Evolutionary conservation across 2,797 vertebrate genomes (phyloP), one percentile per base, ranked within the genome.

Genomic region (Clarias laeviceps): DNA sequence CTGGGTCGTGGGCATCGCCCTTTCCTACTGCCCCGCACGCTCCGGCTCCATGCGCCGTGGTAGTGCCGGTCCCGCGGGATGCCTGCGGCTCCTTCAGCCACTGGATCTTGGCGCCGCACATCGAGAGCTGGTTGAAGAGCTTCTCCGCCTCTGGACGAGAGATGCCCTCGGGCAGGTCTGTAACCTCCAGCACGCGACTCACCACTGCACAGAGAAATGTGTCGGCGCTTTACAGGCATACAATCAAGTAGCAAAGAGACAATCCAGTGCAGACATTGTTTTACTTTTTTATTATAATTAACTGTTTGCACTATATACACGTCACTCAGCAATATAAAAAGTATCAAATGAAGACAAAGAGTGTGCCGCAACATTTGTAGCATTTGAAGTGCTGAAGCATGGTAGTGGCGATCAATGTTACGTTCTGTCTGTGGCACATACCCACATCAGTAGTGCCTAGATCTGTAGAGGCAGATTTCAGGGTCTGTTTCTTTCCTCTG

Each of bases 71-170:
- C 54, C 94, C 95, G 84, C 96, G 94, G 91, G 96, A 96, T 90
- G 96, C 96, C 91, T 97, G 97, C 88, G 97, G 95, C 91, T 99
- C 97, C 93, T 97, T 99, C 89, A 99, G 96, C 98, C 98, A 99
- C 94, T 99, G 98, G 94, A 99, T 99, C 95, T 97, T 98, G 96
- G 97, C 98, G 61, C 98, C 98, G 0, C 98, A 98, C 96, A 99
- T 95, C 61, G 97, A 96, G 8, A 99, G 96, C 93, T 99, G 98
- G 78, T 97, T 97, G 93, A 99, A 98, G 93, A 99, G 98, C 88
- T 99, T 99, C 91, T 99, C 97, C 0, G 98, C 98, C 59, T 99
- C 98, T 0, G 95, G 97, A 87, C 98, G 97, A 0, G 97, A 97
- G 94, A 99, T 99, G 88, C 98, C 98, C 90, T 99, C 98, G 3